Evolutionary conservation across 2,797 vertebrate genomes (phyloP), one percentile per base, ranked within the genome.

Genomic region (Echiichthys vipera): DNA sequence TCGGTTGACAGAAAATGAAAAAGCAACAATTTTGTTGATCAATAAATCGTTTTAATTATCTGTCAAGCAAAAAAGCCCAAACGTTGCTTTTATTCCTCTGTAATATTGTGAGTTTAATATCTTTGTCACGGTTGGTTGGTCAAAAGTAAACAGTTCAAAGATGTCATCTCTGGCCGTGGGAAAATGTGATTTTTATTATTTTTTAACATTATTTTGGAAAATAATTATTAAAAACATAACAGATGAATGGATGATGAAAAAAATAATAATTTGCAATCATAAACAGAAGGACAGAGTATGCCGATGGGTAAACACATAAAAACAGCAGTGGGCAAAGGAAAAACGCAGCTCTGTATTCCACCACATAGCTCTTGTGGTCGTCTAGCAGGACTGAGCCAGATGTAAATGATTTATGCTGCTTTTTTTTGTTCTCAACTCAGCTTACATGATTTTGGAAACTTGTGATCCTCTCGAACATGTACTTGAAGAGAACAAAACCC

Each of bases 401-500:
- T 86, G 84, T 73, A 71, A 69, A 74, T 72, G 59, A 81, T 85
- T 81, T 78, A 65, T 12, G 12, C 47, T 65, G 43, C n/a, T 47
- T 65, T 65, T 71, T 58, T 71, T 39, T 24, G 12, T 29, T 53
- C 45, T 37, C 43, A 1, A 11, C 77, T 79, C 64, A 45, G 54
- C 58, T 71, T 65, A 70, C 61, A 71, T 65, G 59, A 71, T 71
- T 77, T 75, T 68, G 64, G 54, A 84, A 85, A 72, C 22, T 66
- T 45, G 42, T 50, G 45, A 78, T 77, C 74, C 40, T 45, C 27
- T 65, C 10, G 13, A 80, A 69, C 45, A 76, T 68, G 39, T 2
- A 71, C 61, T n/a, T n/a, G 29, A 39, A 65, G 30, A 54, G 20
- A 54, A 51, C 40, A 27, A n/a, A 69, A 66, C 56, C 49, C 46